phyloP scores from a whole-genome alignment of 2,888 invertebrate genomes.

The Tachina grossa region DNA sequence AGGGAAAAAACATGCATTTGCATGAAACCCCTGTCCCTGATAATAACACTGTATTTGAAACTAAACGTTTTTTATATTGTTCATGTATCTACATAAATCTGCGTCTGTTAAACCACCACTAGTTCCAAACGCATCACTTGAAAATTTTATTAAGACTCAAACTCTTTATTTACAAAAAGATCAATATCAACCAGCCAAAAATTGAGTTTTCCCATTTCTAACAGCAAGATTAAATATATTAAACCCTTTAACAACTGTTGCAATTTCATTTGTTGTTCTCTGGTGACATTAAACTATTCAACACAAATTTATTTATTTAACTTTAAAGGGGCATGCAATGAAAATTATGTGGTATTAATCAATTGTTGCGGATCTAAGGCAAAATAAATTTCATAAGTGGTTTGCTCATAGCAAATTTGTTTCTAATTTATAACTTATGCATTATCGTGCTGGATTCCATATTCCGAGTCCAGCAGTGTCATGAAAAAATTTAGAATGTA shows the following conservation, averaged over 20 bases:
- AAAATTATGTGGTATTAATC: neutral
- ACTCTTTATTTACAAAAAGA: neutral
- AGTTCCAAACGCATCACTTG: constrained; percentile 16
- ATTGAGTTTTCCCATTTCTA: neutral
- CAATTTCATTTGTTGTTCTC: constrained; percentile 11
- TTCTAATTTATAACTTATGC: too few species aligned
- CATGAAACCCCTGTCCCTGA: too few species aligned
- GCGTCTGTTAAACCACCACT: neutral
- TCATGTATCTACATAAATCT: too few species aligned
- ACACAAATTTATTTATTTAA: neutral
- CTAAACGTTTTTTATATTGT: too few species aligned
- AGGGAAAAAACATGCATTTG: too few species aligned
- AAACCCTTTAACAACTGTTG: constrained; percentile 58
- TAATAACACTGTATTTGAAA: too few species aligned
- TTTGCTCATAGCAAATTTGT: neutral
- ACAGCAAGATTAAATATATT: constrained; percentile 15
- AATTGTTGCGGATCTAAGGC: neutral
- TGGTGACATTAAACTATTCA: neutral
- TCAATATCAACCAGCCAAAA: neutral
- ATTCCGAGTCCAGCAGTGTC: too few species aligned
- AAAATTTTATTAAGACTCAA: constrained; percentile 1
- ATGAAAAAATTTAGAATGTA: too few species aligned
- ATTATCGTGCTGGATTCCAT: too few species aligned
- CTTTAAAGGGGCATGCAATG: neutral
- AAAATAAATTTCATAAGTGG: constrained; percentile 8